phyloP scores from a whole-genome alignment of 1,140 invertebrate genomes.

The Glossosoma conforme region DNA sequence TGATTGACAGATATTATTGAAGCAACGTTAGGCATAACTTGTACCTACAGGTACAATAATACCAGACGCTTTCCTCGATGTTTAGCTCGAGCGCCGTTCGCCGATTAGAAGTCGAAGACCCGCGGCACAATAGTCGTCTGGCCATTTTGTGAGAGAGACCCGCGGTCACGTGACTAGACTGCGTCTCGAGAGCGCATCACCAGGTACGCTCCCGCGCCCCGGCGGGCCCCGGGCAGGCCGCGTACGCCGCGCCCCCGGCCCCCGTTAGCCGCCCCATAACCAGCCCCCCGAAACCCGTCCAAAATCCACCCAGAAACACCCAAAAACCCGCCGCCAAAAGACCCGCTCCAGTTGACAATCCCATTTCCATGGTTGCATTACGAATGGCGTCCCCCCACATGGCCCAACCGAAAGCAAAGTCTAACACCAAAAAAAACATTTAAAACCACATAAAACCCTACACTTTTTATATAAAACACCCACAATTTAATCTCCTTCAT shows the following conservation, averaged over 20 bases:
- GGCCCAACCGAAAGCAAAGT: slow-evolving; percentile 39
- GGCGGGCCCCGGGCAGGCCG: no score
- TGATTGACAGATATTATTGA: no score
- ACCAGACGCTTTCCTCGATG: no score
- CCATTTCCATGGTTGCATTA: slow-evolving; percentile 41
- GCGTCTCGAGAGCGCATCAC: slow-evolving; percentile 51
- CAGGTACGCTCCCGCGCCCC: slow-evolving; percentile 52
- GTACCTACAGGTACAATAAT: no score
- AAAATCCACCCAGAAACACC: slow-evolving; percentile 46
- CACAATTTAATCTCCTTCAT: no score
- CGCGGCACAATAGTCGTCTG: no score
- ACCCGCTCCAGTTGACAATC: slow-evolving; percentile 50
- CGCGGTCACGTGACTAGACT: slow-evolving; percentile 49
- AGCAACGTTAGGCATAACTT: no score
- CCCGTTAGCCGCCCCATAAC: no score
- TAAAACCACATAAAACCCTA: no score
- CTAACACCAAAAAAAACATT: slow-evolving; percentile 12
- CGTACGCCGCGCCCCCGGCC: no score
- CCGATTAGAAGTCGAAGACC: slow-evolving; percentile 17
- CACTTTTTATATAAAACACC: no score
- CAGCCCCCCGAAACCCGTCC: no score
- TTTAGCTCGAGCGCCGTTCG: neutral
- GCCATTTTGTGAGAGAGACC: slow-evolving; percentile 25
- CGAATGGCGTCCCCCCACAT: slow-evolving; percentile 53
- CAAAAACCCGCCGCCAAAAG: slow-evolving; percentile 41